A percentile compares a stretch with the other conserved stretches of the same genome.
Evolutionary conservation across 2,797 vertebrate genomes (phyloP).

Genomic region (Pseudochirops cupreus): DNA sequence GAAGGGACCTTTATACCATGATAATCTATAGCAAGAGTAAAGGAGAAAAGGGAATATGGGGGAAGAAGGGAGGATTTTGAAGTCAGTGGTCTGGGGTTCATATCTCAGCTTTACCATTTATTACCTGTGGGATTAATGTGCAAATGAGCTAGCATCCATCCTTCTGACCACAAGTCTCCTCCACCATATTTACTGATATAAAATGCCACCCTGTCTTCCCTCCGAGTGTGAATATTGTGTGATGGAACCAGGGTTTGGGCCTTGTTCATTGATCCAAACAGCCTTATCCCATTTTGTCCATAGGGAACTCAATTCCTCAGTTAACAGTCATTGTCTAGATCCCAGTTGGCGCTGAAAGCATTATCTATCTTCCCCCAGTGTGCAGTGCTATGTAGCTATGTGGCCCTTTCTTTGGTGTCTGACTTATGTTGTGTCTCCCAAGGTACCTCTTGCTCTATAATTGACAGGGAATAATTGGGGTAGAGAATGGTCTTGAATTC

Average conservation of each 20-base stretch:
- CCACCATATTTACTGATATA: not conserved
- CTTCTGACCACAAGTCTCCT: not conserved
- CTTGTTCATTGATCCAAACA: not conserved
- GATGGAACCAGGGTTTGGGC: not conserved
- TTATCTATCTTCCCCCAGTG: not conserved
- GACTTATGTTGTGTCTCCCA: not conserved
- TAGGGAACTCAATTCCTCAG: not conserved
- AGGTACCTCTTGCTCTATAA: not conserved
- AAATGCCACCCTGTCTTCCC: not conserved
- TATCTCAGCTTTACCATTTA: not conserved
- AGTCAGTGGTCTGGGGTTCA: not conserved
- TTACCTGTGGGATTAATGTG: not conserved
- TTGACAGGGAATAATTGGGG: not conserved
- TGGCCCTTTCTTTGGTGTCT: not conserved
- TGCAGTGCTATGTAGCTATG: not conserved
- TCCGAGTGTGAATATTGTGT: not conserved
- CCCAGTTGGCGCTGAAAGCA: not conserved
- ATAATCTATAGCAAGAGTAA: not conserved
- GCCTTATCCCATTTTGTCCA: not conserved
- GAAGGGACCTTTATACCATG: not conserved
- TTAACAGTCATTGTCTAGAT: not conserved
- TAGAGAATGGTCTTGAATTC: not conserved
- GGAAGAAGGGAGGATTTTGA: not conserved
- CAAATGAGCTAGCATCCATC: not conserved
- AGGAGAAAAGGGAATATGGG: not conserved